A percentile compares a stretch with the other conserved stretches of the same genome.
Conservation (phyloP, 1,140 invertebrate genomes). For the Drosophila lacteicornis region DNA sequence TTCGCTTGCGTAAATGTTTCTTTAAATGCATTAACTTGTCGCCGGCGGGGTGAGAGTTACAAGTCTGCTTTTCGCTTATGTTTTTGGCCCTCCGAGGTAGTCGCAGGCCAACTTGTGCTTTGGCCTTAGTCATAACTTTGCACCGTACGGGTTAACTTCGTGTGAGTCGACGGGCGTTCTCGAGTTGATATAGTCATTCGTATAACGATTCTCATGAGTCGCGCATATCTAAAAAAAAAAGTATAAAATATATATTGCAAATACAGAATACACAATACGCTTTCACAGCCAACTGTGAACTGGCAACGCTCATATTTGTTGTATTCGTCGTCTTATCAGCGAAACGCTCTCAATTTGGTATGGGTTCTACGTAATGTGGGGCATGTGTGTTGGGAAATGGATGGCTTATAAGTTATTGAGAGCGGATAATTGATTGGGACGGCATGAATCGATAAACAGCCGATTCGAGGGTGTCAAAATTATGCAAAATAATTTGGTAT, state of each 20-base stretch:
- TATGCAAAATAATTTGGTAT: background rate
- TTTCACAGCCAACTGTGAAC: conserved; percentile 66
- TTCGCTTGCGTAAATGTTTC: conserved; percentile 65
- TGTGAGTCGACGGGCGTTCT: conserved; percentile 10
- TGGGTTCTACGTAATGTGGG: conserved; percentile 28
- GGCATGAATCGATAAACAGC: background rate
- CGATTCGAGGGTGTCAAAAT: too few relatives aligned
- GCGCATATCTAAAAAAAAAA: conserved; percentile 60
- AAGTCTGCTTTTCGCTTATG: conserved; percentile 21
- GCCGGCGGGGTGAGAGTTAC: conserved; percentile 28
- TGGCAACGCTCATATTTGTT: conserved; percentile 22
- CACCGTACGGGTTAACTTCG: conserved; percentile 31
- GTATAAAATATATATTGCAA: conserved; percentile 23
- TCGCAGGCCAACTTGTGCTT: conserved; percentile 22
- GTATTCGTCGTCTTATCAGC: conserved; percentile 56
- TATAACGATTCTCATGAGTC: conserved; percentile 23
- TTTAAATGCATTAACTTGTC: conserved; percentile 58
- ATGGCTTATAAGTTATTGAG: conserved; percentile 26
- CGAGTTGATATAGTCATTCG: conserved; percentile 27
- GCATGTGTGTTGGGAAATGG: conserved; percentile 18
- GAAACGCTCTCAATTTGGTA: conserved; percentile 42
- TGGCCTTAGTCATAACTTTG: conserved; percentile 43
- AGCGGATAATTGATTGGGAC: conserved; percentile 26
- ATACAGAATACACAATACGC: conserved; percentile 46
- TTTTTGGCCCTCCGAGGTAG: conserved; percentile 30